Conservation (phyloP, 2,888 invertebrate genomes). For the Loripinus fragilis region DNA sequence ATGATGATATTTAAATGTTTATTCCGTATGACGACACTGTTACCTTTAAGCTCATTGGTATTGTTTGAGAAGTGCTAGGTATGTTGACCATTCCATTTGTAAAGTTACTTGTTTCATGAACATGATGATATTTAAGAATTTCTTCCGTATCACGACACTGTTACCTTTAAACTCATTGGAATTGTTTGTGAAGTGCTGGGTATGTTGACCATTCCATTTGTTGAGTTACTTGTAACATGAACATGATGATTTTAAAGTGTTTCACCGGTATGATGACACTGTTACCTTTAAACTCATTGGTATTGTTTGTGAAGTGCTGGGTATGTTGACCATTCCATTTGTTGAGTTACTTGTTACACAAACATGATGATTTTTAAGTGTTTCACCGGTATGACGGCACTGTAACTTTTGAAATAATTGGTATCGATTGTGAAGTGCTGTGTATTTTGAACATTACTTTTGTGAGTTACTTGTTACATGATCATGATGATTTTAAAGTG, state of each 20-base stretch:
- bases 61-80: constrained; percentile 74
- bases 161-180: constrained; percentile 71
- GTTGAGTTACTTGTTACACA: too few species aligned
- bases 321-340: constrained; percentile 73
- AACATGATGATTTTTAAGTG: constrained; percentile 70
- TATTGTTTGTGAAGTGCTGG: constrained; percentile 70
- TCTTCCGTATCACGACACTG: constrained; percentile 73
- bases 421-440: constrained; percentile 69
- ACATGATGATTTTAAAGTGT: constrained; percentile 71
- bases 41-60: constrained; percentile 71
- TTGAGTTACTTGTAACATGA: too few species aligned
- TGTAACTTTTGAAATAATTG: constrained; percentile 71
- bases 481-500: constrained; percentile 70
- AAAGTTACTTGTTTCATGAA: too few species aligned
- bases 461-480: too few species aligned
- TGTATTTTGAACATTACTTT: constrained; percentile 75
- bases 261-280: constrained; percentile 75
- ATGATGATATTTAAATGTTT: constrained; percentile 74
- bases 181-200: constrained; percentile 73
- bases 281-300: constrained; percentile 72
- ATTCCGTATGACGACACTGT: constrained; percentile 74
- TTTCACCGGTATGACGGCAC: constrained; percentile 76
- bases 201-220: too few species aligned
- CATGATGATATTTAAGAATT: constrained; percentile 73
- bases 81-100: too few species aligned